A percentile compares a stretch with the other conserved stretches of the same genome.
Conservation (phyloP, 2,797 vertebrate genomes). For the Xiphophorus birchmanni region DNA sequence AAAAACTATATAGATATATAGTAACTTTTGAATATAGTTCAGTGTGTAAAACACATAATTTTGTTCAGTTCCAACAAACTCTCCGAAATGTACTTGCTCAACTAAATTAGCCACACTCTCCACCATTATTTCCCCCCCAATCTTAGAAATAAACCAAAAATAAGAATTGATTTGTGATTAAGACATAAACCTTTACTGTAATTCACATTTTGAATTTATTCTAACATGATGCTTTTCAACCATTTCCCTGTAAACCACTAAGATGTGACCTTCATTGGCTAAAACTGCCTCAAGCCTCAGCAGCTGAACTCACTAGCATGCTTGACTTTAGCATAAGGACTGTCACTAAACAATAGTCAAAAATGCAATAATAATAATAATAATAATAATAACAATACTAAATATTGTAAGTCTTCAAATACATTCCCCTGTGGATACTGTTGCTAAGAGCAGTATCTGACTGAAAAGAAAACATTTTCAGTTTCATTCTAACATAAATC, state of each 20-base stretch:
- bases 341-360: not conserved
- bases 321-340: not conserved
- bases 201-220: not conserved
- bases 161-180: not conserved
- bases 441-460: not conserved
- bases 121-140: not conserved
- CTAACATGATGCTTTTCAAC: not conserved
- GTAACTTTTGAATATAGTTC: not conserved
- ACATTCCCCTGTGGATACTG: not conserved
- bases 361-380: not conserved
- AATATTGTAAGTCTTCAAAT: not conserved
- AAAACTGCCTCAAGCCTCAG: not conserved
- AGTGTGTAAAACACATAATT: not conserved
- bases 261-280: not conserved
- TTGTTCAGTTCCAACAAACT: not conserved
- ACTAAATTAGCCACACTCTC: not conserved
- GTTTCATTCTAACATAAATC: not conserved
- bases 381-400: too few species aligned
- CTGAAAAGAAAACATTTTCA: not conserved
- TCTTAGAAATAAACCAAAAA: not conserved
- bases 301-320: not conserved
- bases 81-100: not conserved
- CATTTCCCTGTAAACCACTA: not conserved
- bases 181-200: not conserved
- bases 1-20: not conserved